These are phyloP conservation scores for Calliopum simillimum DNA, from an alignment of 2,888 invertebrate species.

Conservation along the genomic window DNA sequence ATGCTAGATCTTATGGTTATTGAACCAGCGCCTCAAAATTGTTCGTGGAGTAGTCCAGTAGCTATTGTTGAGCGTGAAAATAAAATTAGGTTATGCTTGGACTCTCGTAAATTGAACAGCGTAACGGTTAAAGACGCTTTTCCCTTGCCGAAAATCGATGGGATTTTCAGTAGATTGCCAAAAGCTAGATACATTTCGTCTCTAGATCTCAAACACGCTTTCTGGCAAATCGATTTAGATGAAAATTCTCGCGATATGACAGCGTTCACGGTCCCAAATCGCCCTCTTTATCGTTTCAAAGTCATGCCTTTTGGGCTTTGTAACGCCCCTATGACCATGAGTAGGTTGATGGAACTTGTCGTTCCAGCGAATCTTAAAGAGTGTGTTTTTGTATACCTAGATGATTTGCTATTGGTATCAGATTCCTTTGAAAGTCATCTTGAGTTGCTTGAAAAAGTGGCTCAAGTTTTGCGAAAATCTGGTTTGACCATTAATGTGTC, in stretches of 20 bases:
- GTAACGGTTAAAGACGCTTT: constrained; percentile 44
- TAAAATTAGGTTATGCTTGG: constrained; percentile 49
- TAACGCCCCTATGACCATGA: constrained; percentile 40
- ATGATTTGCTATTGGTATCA: constrained; percentile 37
- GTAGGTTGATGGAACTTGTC: constrained; percentile 40
- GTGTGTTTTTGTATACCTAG: constrained; percentile 42
- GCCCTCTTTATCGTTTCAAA: constrained; percentile 42
- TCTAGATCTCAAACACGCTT: constrained; percentile 39
- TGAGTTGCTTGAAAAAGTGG: constrained; percentile 27
- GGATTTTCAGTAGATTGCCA: constrained; percentile 38
- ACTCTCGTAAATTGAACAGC: constrained; percentile 50
- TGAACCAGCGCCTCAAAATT: constrained; percentile 43
- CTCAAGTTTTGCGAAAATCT: constrained; percentile 26
- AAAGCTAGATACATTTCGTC: constrained; percentile 38
- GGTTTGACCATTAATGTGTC: constrained; percentile 41
- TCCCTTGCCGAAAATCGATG: constrained; percentile 30
- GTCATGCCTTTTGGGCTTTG: constrained; percentile 43
- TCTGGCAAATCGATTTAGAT: constrained; percentile 35
- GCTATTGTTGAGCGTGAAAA: constrained; percentile 49
- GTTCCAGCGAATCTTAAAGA: constrained; percentile 33
- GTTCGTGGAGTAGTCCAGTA: constrained; percentile 52
- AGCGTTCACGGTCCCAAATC: constrained; percentile 43
- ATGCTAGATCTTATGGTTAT: constrained; percentile 53
- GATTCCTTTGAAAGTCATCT: constrained; percentile 31
- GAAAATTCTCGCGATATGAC: constrained; percentile 37